phyloP scores from a whole-genome alignment of 2,113 vertebrate species.

The Mesoclemmys tuberculata region DNA sequence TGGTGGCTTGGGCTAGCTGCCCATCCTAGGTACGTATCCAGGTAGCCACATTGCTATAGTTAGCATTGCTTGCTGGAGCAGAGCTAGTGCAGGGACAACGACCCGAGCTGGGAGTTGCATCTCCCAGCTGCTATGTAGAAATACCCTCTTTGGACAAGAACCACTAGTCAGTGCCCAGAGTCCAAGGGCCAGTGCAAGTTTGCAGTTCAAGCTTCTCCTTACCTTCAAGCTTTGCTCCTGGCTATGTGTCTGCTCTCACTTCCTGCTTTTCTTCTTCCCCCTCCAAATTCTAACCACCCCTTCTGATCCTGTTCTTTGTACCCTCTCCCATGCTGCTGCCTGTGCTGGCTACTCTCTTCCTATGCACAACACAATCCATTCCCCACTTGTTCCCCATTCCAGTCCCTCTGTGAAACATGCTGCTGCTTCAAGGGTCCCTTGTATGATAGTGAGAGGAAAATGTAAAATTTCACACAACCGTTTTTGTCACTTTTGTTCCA shows the following conservation, averaged over 20 bases:
- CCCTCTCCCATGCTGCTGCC: neutral
- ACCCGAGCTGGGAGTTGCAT: neutral
- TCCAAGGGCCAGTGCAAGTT: neutral
- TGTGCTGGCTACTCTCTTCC: fast-evolving
- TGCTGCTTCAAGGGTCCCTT: neutral
- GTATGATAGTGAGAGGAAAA: neutral
- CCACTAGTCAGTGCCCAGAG: neutral
- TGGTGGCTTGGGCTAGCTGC: neutral
- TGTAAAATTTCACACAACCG: neutral
- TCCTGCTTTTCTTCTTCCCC: neutral
- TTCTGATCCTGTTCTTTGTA: neutral
- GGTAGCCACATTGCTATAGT: neutral
- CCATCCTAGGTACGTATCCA: neutral
- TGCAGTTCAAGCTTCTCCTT: neutral
- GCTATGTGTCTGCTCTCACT: neutral
- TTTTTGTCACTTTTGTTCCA: neutral
- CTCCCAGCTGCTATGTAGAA: neutral
- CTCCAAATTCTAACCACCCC: neutral
- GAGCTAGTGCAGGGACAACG: neutral
- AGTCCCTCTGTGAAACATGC: neutral
- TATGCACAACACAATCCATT: neutral
- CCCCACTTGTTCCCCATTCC: neutral
- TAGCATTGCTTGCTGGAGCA: neutral
- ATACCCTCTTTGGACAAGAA: neutral
- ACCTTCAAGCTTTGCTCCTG: neutral